phyloP scores from a whole-genome alignment of 1,140 invertebrate genomes.

The Pogonognathellus flavescens region DNA sequence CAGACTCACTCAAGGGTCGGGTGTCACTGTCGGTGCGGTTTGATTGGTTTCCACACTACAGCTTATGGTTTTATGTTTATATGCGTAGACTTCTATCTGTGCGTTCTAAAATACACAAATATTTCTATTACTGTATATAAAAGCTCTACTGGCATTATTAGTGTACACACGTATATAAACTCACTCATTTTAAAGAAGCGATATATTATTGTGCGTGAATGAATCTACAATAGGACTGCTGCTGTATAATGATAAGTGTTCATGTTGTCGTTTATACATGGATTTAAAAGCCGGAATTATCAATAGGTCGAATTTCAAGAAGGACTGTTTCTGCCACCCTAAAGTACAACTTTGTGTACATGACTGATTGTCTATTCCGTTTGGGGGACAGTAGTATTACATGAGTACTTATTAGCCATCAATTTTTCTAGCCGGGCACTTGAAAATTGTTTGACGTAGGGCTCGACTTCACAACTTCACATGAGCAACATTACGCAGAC shows the following conservation, averaged over 20 bases:
- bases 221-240: too few species aligned
- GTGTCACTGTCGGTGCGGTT: constrained; percentile 31
- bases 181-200: too few species aligned
- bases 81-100: neutral
- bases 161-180: too few species aligned
- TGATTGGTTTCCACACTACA: neutral
- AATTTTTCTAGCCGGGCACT: constrained; percentile 51
- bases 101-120: neutral
- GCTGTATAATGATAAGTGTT: too few species aligned
- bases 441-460: constrained; percentile 57
- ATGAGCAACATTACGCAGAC: neutral
- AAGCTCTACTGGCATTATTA: neutral
- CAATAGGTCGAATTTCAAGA: constrained; percentile 38
- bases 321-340: constrained; percentile 6
- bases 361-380: constrained; percentile 43
- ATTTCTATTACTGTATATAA: neutral
- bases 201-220: too few species aligned
- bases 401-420: constrained; percentile 56
- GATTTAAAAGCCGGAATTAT: neutral
- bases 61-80: constrained; percentile 6
- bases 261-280: too few species aligned
- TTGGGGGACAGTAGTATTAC: constrained; percentile 1
- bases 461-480: constrained; percentile 37
- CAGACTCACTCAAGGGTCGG: constrained; percentile 32
- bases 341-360: neutral